Conservation (phyloP, 2,888 invertebrate genomes). For the Agonum fuliginosum region DNA sequence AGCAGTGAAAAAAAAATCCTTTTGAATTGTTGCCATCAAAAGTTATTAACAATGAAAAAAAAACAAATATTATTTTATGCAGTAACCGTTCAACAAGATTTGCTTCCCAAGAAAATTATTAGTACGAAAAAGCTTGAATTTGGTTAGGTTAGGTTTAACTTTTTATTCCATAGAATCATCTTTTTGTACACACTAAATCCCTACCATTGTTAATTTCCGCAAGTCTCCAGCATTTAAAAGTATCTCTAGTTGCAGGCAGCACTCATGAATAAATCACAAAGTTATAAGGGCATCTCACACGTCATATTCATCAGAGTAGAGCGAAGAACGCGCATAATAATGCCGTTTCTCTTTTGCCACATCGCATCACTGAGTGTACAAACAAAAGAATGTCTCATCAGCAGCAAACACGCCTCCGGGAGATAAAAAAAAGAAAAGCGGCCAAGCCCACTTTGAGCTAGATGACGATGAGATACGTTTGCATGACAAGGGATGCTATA, state of each 20-base stretch:
- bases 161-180: not conserved
- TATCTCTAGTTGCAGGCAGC: not conserved
- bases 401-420: slow-evolving; percentile 34
- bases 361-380: slow-evolving; percentile 8
- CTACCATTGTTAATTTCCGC: too few species aligned
- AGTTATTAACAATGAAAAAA: too few species aligned
- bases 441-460: slow-evolving; percentile 3
- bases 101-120: too few species aligned
- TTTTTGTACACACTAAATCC: too few species aligned
- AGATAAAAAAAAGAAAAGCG: slow-evolving; percentile 14
- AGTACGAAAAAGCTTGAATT: too few species aligned
- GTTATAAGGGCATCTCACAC: slow-evolving; percentile 8
- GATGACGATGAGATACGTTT: not conserved
- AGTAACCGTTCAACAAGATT: too few species aligned
- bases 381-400: slow-evolving; percentile 55
- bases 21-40: too few species aligned
- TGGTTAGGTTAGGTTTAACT: not conserved
- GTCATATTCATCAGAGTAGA: slow-evolving; percentile 26
- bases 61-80: too few species aligned
- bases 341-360: slow-evolving; percentile 45
- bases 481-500: not conserved
- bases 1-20: too few species aligned
- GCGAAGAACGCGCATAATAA: slow-evolving; percentile 34
- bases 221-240: not conserved
- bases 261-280: slow-evolving; percentile 15